Evolutionary conservation across 1,140 invertebrate species (phyloP).

Genomic region (Brachionus calyciflorus): DNA sequence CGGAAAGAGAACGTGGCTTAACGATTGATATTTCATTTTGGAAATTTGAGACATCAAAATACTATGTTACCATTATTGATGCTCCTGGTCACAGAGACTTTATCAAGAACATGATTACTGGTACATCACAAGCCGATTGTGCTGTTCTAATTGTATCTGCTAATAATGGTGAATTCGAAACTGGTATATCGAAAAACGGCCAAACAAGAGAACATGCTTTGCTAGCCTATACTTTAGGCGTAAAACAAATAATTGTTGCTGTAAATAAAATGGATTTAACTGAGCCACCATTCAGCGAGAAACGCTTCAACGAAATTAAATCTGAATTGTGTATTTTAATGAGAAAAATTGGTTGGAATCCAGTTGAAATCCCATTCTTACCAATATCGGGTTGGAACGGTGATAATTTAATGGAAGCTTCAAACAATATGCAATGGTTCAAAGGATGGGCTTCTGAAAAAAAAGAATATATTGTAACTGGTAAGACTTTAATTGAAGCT

Average conservation of each 20-base stretch:
- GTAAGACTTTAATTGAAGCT: conserved; percentile 85
- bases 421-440: conserved; percentile 90
- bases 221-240: conserved; percentile 92
- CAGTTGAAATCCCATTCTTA: conserved; percentile 89
- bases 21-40: conserved; percentile 98
- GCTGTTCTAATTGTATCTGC: conserved; percentile 94
- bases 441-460: conserved; percentile 75
- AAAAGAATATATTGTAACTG: conserved; percentile 81
- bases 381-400: conserved; percentile 98
- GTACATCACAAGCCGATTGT: no score
- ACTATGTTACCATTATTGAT: conserved; percentile 98
- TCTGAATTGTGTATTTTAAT: conserved; percentile 91
- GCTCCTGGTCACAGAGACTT: conserved; percentile 98
- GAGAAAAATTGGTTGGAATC: conserved; percentile 96
- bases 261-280: conserved; percentile 99
- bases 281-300: conserved; percentile 87
- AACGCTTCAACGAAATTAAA: conserved; percentile 91
- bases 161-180: conserved; percentile 95
- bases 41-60: conserved; percentile 97
- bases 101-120: conserved; percentile 99
- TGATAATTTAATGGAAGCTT: conserved; percentile 91
- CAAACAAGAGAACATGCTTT: conserved; percentile 98
- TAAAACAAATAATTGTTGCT: conserved; percentile 95
- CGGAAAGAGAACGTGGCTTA: conserved; percentile 97
- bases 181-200: conserved; percentile 96